Base-by-base conservation (phyloP, 2,113 vertebrate genomes). In the Marmota monax region DNA sequence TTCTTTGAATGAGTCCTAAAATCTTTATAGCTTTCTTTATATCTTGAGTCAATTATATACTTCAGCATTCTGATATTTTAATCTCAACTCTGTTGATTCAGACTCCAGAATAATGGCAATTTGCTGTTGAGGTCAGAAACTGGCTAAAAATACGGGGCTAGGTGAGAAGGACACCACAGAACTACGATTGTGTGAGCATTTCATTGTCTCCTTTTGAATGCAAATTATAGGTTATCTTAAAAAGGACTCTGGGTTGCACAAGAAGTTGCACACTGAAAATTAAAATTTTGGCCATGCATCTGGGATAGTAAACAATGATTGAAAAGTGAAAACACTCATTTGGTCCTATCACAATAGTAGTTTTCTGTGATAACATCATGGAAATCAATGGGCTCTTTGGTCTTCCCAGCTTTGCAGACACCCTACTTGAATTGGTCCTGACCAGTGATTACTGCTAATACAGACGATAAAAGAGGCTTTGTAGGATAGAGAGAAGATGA, bases 311-410 rank as follows among this genome's bases (percentile, higher is more conserved):
- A 96, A 94, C 70, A 97, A 17, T 65, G n/a, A 84, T n/a, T 82
- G 42, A 91, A 94, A 92, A 92, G 25, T 58, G 83, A 94, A 96
- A 96, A 96, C 23, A 77, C 27, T 76, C 53, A 88, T 93, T 88
- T 58, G 48, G 7, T 70, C 25, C 63, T 72, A 32, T 95, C 72
- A 76, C 14, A 77, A 45, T 65, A 74, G 67, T 65, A 34, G 32
- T 93, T 94, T 87, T 94, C 88, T 67, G 7, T 70, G 39, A 82
- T 58, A 83, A 58, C n/a, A 67, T 74, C 79, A 48, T 29, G 51
- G 89, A 93, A 73, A 77, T 70, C 32, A 82, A 39, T 69, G 83
- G 45, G 42, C 42, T 77, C 53, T 34, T 58, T 77, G 23, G 29
- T 84, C n/a, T 94, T 77, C 56, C 51, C 32, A 42, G 39, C 34